Evolutionary conservation across 2,113 vertebrate species (phyloP).

Genomic region (Tragelaphus scriptus): DNA sequence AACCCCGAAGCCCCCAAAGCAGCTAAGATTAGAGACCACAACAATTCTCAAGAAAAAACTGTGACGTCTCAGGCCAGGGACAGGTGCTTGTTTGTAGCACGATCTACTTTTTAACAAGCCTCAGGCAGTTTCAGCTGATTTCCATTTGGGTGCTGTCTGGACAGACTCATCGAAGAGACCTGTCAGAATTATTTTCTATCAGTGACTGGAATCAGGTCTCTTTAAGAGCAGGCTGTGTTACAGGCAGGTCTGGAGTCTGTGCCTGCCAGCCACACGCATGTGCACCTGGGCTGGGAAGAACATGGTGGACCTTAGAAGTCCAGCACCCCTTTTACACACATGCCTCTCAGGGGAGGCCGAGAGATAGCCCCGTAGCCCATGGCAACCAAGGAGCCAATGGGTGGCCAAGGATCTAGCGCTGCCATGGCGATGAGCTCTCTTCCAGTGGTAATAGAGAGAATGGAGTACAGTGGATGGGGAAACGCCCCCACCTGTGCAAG

Average conservation of each 20-base stretch:
- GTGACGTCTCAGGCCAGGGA: constrained; percentile 13
- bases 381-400: constrained; percentile 90
- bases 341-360: constrained; percentile 62
- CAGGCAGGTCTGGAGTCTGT: neutral
- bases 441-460: constrained; percentile 63
- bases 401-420: constrained; percentile 79
- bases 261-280: neutral
- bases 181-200: constrained; percentile 30
- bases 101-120: constrained; percentile 39
- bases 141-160: constrained; percentile 46
- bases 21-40: neutral
- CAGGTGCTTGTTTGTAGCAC: neutral
- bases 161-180: constrained; percentile 33
- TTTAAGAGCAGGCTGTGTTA: neutral
- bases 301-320: constrained; percentile 11
- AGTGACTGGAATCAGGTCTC: neutral
- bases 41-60: neutral
- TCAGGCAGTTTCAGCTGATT: constrained; percentile 12
- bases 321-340: constrained; percentile 56
- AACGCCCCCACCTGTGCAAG: constrained; percentile 24
- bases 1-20: neutral
- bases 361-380: constrained; percentile 81
- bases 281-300: neutral
- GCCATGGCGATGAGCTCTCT: constrained; percentile 86
- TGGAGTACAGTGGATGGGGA: constrained; percentile 13